These are phyloP conservation scores for Acrobasis suavella DNA, from an alignment of 2,888 invertebrate genomes.

Conservation along the genomic window DNA sequence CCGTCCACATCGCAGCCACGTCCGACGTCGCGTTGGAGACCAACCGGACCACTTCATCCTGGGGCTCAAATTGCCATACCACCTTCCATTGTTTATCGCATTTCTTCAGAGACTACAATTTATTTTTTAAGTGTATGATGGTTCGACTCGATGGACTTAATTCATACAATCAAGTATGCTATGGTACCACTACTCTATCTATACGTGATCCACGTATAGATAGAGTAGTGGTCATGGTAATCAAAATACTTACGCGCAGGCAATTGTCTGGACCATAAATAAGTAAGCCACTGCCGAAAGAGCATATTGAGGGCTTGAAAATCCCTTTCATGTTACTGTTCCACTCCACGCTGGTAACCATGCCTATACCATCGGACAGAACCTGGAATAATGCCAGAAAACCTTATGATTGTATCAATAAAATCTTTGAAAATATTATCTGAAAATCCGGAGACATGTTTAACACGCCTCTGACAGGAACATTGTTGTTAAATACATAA, in stretches of 20 bases:
- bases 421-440: too few species aligned
- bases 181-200: too few species aligned
- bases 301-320: slow-evolving; percentile 52
- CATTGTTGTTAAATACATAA: too few species aligned
- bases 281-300: slow-evolving; percentile 63
- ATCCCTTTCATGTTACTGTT: slow-evolving; percentile 47
- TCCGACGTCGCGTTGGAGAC: slow-evolving; percentile 57
- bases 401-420: too few species aligned
- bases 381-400: slow-evolving; percentile 45
- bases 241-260: slow-evolving; percentile 56
- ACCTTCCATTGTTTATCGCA: slow-evolving; percentile 60
- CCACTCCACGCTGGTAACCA: slow-evolving; percentile 68
- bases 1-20: slow-evolving; percentile 60
- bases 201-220: too few species aligned
- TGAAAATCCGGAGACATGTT: too few species aligned
- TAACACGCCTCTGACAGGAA: too few species aligned
- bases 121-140: background rate
- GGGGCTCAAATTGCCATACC: slow-evolving; percentile 47
- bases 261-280: slow-evolving; percentile 66
- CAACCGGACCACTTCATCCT: slow-evolving; percentile 52
- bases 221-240: too few species aligned
- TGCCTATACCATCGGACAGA: slow-evolving; percentile 65
- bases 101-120: slow-evolving; percentile 60
- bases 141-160: too few species aligned
- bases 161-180: background rate